Base-by-base conservation (phyloP, 2,797 vertebrate species). In the Serranus cabrilla region DNA sequence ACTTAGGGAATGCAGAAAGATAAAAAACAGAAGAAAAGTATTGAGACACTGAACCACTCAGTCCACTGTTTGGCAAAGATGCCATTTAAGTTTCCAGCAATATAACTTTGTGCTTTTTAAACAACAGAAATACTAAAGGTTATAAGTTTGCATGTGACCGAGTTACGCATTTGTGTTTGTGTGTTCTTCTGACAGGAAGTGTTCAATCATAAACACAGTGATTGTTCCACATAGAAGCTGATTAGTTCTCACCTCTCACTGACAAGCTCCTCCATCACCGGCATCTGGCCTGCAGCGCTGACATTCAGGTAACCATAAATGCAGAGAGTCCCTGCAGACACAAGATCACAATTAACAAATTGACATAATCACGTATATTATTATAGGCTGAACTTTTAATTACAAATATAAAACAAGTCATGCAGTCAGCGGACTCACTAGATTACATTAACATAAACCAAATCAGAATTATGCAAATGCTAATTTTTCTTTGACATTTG, bases 301-400 rank as follows among this genome's bases (percentile, higher is more conserved):
- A 84, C 77, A 77, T 88, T 93, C 90, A 94, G 92, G 93, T 93
- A 73, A 91, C 92, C 93, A 91, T 92, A 82, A 81, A 91, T 80
- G 88, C 88, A 59, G 87, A 87, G 87, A 90, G 63, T 76, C 71
- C 93, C 93, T 94, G 90, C 69, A 82, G 77, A 82, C 68, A 84
- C 10, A 77, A 40, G 23, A 81, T n/a, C 25, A 80, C 56, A 56
- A 59, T 74, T 45, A 76, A 52, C 21, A 69, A 17, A 72, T 52
- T 47, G 43, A 62, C 52, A 77, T 50, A 11, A 62, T 80, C 63
- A 71, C 10, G 37, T 47, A 10, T 16, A 16, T 51, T 39, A 55
- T 78, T 60, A 63, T 42, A 51, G 18, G 7, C 5, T 16, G 18
- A 76, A 70, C 49, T 54, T 84, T 67, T 39, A 80, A 83, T 66